Conservation (phyloP, 2,113 vertebrate genomes). For the cat (Felis catus) region DNA sequence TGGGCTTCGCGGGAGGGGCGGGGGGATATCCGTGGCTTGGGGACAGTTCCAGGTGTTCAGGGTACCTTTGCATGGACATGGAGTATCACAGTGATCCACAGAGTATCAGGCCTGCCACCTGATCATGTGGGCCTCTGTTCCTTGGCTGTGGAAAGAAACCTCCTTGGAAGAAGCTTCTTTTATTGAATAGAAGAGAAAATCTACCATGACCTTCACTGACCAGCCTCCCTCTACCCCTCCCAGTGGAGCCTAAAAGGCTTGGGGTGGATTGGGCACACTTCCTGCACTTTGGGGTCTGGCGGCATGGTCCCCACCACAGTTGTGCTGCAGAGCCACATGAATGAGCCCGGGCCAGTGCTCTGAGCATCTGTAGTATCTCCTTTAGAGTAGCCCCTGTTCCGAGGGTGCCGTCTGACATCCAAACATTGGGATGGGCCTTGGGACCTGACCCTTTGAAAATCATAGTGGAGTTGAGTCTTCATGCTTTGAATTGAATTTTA, state of each 20-base stretch:
- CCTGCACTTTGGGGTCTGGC: background rate
- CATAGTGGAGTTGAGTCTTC: background rate
- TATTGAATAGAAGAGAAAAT: slow-evolving; percentile 9
- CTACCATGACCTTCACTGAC: background rate
- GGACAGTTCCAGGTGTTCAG: background rate
- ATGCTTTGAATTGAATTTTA: background rate
- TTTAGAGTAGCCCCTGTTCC: background rate
- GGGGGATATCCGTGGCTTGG: background rate
- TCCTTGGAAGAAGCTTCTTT: background rate
- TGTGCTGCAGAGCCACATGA: background rate
- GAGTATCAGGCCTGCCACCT: background rate
- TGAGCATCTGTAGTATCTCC: background rate
- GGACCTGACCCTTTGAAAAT: background rate
- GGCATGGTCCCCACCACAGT: background rate
- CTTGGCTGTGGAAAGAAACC: background rate
- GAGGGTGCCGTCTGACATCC: background rate
- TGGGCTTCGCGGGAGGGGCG: background rate
- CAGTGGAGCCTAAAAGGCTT: background rate
- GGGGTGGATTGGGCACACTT: background rate
- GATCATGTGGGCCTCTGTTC: background rate
- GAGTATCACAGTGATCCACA: background rate
- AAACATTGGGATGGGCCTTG: background rate
- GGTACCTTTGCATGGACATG: background rate
- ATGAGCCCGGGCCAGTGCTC: background rate
- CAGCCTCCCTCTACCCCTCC: background rate